phyloP scores from a whole-genome alignment of 2,797 vertebrate species.

The Pitangus sulphuratus region DNA sequence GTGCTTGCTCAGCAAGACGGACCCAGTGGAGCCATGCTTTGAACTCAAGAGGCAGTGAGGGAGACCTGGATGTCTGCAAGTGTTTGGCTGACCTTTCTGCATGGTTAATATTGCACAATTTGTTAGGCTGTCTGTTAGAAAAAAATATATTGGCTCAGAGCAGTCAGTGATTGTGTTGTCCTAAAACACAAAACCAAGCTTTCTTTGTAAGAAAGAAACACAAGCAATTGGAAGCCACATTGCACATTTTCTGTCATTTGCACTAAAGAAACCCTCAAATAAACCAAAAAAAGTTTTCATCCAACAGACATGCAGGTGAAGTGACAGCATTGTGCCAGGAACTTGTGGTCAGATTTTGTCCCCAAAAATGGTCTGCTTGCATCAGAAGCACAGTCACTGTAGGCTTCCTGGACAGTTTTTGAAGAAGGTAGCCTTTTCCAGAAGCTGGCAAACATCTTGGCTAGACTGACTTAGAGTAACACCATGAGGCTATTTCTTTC shows the following conservation, averaged over 20 bases:
- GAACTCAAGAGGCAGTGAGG: neutral
- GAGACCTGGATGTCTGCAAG: neutral
- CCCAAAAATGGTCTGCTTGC: neutral
- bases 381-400: neutral
- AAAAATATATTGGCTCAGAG: neutral
- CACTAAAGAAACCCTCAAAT: neutral
- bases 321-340: neutral
- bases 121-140: neutral
- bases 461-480: neutral
- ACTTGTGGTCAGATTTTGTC: neutral
- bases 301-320: neutral
- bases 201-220: neutral
- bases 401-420: neutral
- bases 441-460: neutral
- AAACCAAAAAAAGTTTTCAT: neutral
- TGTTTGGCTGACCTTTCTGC: constrained; percentile 20
- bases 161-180: neutral
- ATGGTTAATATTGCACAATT: constrained; percentile 50
- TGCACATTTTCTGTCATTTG: neutral
- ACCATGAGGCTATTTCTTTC: neutral
- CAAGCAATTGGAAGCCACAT: neutral
- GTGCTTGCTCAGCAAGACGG: constrained; percentile 9
- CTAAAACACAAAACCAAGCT: neutral
- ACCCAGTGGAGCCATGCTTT: neutral
- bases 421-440: neutral